Evolutionary conservation across 2,113 vertebrate species (phyloP).

Genomic region (Otus sunia): DNA sequence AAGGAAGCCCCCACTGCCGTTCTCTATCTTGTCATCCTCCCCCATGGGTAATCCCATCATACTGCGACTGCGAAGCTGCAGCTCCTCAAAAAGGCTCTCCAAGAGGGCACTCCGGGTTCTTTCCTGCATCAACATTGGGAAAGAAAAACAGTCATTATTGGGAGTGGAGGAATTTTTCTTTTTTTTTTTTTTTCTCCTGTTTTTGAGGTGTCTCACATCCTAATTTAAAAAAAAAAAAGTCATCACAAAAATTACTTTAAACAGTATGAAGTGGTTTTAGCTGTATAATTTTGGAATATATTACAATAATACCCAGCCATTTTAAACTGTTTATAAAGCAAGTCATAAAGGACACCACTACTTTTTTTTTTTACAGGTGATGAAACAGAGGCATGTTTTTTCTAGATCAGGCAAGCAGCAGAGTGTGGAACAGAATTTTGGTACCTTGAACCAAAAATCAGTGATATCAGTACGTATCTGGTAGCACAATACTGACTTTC

Average conservation of each 20-base stretch:
- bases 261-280: background rate
- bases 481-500: background rate
- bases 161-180: background rate
- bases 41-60: slow-evolving; percentile 80
- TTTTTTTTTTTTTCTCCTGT: too few species aligned
- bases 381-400: background rate
- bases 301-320: background rate
- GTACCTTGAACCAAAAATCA: background rate
- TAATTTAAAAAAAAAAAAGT: background rate
- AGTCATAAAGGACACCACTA: background rate
- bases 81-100: slow-evolving; percentile 83
- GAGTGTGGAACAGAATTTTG: background rate
- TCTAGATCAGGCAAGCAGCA: background rate
- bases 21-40: slow-evolving; percentile 75
- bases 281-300: background rate
- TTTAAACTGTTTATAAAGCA: background rate
- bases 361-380: background rate
- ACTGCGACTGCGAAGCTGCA: slow-evolving; percentile 80
- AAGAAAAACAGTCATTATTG: background rate
- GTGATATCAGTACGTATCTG: background rate
- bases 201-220: background rate
- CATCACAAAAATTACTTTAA: background rate
- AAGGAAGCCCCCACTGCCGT: slow-evolving; percentile 83
- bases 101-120: slow-evolving; percentile 87
- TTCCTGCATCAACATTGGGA: slow-evolving; percentile 66